A percentile compares a stretch with the other conserved stretches of the same genome.
Evolutionary conservation across 2,888 invertebrate species (phyloP).

Genomic region (Drosophila vallismaia): DNA sequence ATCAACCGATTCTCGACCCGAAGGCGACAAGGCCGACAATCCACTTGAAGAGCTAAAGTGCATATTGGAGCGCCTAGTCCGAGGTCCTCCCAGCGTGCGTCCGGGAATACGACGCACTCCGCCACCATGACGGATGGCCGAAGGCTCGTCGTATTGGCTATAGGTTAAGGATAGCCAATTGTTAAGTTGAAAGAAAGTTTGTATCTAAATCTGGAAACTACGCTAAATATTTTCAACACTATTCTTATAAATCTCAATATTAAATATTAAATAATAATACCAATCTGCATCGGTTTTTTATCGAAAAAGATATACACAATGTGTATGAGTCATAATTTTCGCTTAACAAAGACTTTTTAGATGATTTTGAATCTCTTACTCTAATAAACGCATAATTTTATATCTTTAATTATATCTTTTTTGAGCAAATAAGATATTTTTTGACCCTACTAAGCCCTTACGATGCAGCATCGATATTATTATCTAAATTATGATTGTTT

Average conservation of each 20-base stretch:
- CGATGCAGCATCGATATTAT: too few species aligned
- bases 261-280: not conserved
- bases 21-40: conserved; percentile 93
- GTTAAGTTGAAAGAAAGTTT: not conserved
- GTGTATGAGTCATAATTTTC: too few species aligned
- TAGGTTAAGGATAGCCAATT: conserved; percentile 85
- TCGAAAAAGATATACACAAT: too few species aligned
- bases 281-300: not conserved
- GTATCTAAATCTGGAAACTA: not conserved
- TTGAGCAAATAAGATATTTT: not conserved
- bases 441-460: too few species aligned
- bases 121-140: conserved; percentile 89
- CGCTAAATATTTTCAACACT: not conserved
- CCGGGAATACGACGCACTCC: conserved; percentile 91
- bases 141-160: conserved; percentile 91
- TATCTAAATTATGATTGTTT: conserved; percentile 3
- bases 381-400: too few species aligned
- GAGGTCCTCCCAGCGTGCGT: conserved; percentile 89
- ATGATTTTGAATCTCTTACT: too few species aligned
- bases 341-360: too few species aligned
- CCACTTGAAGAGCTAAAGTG: conserved; percentile 96
- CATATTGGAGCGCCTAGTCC: conserved; percentile 96
- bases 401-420: not conserved
- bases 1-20: conserved; percentile 95
- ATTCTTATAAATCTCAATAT: too few species aligned